Base-by-base conservation (phyloP, 2,797 vertebrate species). In the Gobionotothen gibberifrons region DNA sequence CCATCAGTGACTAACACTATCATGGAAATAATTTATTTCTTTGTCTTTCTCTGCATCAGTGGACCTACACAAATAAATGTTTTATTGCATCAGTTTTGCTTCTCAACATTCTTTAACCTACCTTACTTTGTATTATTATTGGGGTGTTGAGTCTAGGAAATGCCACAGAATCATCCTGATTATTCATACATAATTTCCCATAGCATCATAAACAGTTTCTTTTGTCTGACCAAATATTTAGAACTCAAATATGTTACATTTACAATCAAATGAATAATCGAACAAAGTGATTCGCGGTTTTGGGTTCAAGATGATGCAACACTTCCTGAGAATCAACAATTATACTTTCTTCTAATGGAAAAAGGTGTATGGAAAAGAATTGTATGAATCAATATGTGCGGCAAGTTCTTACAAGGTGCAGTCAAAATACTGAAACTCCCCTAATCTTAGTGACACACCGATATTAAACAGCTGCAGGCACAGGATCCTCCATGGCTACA, bases 401-500 rank as follows among this genome's bases (percentile, higher is more conserved):
- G 16, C 51, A 5, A n/a, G 40, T 66, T 69, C 49, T 44, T 48
- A 69, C 65, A 69, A 64, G 56, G 58, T 74, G 44, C n/a, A 40
- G 17, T 32, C 0, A 14, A 65, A 59, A 75, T 70, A 77, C 22
- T 36, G 32, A 26, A 13, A 36, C 39, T 61, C 39, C 14, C 13
- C 16, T 46, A 13, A 14, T 67, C 55, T 52, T 49, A 51, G 55
- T 43, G 70, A 66, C 52, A 65, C 14, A 42, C 56, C 22, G 60
- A 76, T 87, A 89, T 82, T 61, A 84, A 85, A 85, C 69, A 26
- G 44, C 72, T 76, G 79, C 78, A 74, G 70, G 42, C 74, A 46
- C 74, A 49, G 7, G 12, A 71, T 61, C 71, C 49, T 74, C 56
- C 2, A 47, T 56, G 22, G 22, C 22, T 26, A 43, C 70, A 77